Conservation (phyloP, 2,797 vertebrate species). For the Ambastaia sidthimunki region DNA sequence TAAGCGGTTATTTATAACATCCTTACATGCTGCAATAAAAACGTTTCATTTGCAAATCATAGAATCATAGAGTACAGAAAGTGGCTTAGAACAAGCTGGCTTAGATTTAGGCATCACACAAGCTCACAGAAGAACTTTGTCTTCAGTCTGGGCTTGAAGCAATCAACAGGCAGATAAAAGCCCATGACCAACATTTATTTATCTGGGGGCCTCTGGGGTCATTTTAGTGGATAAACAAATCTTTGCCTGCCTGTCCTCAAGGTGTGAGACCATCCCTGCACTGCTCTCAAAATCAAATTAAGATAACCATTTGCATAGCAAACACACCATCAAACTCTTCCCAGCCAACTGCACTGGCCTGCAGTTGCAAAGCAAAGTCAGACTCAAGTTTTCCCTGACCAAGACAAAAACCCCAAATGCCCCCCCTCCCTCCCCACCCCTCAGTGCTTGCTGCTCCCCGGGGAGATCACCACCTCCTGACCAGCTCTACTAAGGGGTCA, state of each 20-base stretch:
- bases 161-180: not conserved
- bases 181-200: not conserved
- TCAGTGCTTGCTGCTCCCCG: slow-evolving; percentile 65
- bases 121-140: not conserved
- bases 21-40: no score
- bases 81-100: not conserved
- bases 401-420: slow-evolving; percentile 59
- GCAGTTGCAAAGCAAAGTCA: slow-evolving; percentile 42
- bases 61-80: no score
- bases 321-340: slow-evolving; percentile 71
- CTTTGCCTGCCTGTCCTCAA: slow-evolving; percentile 34
- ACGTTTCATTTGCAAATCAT: no score
- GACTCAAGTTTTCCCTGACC: slow-evolving; percentile 60
- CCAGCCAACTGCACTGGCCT: slow-evolving; percentile 41
- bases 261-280: slow-evolving; percentile 39
- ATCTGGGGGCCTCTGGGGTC: not conserved
- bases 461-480: slow-evolving; percentile 73
- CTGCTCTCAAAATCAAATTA: slow-evolving; percentile 61
- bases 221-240: slow-evolving; percentile 30
- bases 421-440: slow-evolving; percentile 63
- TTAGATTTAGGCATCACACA: not conserved
- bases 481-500: slow-evolving; percentile 79
- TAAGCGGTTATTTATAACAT: no score
- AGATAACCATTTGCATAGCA: slow-evolving; percentile 72
- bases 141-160: not conserved